Percentiles rank a stretch among this genome's conserved stretches.
Evolutionary conservation across 2,888 invertebrate species (phyloP).

Genomic region (Pseudoips prasinana): DNA sequence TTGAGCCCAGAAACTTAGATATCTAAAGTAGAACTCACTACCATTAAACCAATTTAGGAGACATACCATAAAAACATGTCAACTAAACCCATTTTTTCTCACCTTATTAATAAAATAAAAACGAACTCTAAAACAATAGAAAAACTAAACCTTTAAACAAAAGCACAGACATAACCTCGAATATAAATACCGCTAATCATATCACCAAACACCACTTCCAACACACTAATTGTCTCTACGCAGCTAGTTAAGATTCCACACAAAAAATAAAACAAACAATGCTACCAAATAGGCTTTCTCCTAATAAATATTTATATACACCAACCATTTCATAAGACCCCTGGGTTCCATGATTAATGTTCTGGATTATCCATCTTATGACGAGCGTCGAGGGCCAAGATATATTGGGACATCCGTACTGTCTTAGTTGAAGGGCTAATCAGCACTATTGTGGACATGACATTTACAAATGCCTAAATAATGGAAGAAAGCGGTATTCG

Average conservation of each 20-base stretch:
- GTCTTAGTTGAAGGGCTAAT: slow-evolving; percentile 53
- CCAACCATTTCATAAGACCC: slow-evolving; percentile 20
- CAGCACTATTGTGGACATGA: slow-evolving; percentile 59
- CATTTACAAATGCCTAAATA: slow-evolving; percentile 64
- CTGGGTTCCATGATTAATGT: slow-evolving; percentile 9
- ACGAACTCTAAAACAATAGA: too few relatives aligned
- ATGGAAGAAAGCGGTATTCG: slow-evolving; percentile 41
- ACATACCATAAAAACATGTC: too few relatives aligned
- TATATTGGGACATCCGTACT: slow-evolving; percentile 35
- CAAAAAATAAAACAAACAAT: slow-evolving; percentile 25
- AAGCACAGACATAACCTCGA: too few relatives aligned
- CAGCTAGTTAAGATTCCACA: slow-evolving; percentile 19
- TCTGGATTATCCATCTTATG: slow-evolving; percentile 6
- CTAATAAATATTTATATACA: slow-evolving; percentile 61
- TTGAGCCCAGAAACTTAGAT: too few relatives aligned
- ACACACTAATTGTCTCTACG: slow-evolving; percentile 21
- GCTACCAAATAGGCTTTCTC: slow-evolving; percentile 48
- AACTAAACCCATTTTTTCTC: too few relatives aligned
- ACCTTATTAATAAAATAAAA: too few relatives aligned
- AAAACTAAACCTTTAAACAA: too few relatives aligned
- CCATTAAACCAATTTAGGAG: too few relatives aligned
- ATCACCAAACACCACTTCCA: too few relatives aligned
- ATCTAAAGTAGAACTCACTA: too few relatives aligned
- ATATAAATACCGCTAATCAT: too few relatives aligned
- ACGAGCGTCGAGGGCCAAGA: slow-evolving; percentile 29